phyloP scores from a whole-genome alignment of 2,888 invertebrate species.

The Prionchulus punctatus region DNA sequence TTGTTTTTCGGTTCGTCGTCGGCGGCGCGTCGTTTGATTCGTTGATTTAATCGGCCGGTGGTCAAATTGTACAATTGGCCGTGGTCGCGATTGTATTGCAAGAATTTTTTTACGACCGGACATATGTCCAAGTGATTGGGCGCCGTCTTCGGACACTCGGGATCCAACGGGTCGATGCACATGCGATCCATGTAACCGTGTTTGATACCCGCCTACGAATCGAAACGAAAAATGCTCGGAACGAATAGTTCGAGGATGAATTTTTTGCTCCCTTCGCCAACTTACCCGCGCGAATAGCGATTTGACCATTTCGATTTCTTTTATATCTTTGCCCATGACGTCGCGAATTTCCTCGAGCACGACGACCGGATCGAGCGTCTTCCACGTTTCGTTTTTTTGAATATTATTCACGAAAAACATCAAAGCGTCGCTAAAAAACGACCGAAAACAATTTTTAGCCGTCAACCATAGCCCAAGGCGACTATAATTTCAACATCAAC shows the following conservation, averaged over 20 bases:
- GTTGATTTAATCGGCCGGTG: not conserved
- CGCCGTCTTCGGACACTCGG: slow-evolving; percentile 72
- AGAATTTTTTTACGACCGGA: not conserved
- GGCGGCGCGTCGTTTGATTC: not conserved
- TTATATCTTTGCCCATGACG: slow-evolving; percentile 2
- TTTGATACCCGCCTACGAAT: slow-evolving; percentile 61
- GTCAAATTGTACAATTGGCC: not conserved
- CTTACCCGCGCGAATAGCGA: not conserved
- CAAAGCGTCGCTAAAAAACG: not conserved
- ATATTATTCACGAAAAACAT: not conserved
- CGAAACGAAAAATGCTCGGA: not conserved
- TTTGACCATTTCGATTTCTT: not conserved
- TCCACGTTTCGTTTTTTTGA: slow-evolving; percentile 23
- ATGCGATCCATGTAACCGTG: slow-evolving; percentile 92
- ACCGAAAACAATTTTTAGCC: not conserved
- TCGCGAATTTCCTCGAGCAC: slow-evolving; percentile 22
- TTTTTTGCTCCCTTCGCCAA: not conserved
- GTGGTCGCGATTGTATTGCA: not conserved
- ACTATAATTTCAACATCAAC: not conserved
- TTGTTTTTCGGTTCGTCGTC: not conserved
- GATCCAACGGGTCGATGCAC: slow-evolving; percentile 77
- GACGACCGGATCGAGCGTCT: slow-evolving; percentile 26
- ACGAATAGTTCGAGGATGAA: not conserved
- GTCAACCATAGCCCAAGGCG: not conserved
- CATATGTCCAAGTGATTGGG: slow-evolving; percentile 54